Percentiles rank a stretch among this genome's conserved stretches.
These are phyloP conservation scores for Metopia argyrocephala DNA, from an alignment of 2,888 invertebrate genomes.

Conservation along the genomic window DNA sequence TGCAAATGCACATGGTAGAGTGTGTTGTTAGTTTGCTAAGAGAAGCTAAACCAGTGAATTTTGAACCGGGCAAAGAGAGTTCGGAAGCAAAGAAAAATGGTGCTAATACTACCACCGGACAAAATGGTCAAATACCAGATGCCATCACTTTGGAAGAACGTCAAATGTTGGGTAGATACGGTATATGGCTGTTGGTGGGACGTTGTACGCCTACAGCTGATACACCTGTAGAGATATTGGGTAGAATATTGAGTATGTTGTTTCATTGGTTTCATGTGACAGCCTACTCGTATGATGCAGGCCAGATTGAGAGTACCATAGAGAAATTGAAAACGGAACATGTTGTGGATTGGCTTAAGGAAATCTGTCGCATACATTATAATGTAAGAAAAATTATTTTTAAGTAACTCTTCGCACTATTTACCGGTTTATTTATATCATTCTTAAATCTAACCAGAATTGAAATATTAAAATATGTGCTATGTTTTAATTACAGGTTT, in stretches of 20 bases:
- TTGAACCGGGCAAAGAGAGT: slow-evolving; percentile 81
- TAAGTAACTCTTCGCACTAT: neutral
- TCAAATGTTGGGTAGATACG: slow-evolving; percentile 94
- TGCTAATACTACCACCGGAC: slow-evolving; percentile 68
- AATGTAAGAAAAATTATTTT: slow-evolving; percentile 79
- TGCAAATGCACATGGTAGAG: slow-evolving; percentile 95
- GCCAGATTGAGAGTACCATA: slow-evolving; percentile 90
- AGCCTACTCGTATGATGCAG: slow-evolving; percentile 93
- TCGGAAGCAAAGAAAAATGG: slow-evolving; percentile 77
- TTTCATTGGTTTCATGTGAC: slow-evolving; percentile 99
- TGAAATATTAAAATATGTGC: neutral
- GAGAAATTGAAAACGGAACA: slow-evolving; percentile 95
- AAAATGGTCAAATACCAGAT: slow-evolving; percentile 77
- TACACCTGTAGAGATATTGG: slow-evolving; percentile 88
- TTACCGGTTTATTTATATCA: neutral
- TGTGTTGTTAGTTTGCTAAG: slow-evolving; percentile 94
- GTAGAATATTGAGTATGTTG: slow-evolving; percentile 94
- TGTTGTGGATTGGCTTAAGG: slow-evolving; percentile 94
- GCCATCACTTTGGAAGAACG: slow-evolving; percentile 91
- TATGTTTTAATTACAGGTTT: slow-evolving; percentile 73
- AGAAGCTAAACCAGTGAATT: slow-evolving; percentile 91
- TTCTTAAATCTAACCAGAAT: neutral
- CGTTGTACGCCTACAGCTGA: slow-evolving; percentile 90
- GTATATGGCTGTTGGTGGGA: slow-evolving; percentile 97
- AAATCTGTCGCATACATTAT: slow-evolving; percentile 90